Evolutionary conservation across 2,888 invertebrate species (phyloP), one percentile per base, ranked within the genome.

Genomic region (Drosophila peninsularis): DNA sequence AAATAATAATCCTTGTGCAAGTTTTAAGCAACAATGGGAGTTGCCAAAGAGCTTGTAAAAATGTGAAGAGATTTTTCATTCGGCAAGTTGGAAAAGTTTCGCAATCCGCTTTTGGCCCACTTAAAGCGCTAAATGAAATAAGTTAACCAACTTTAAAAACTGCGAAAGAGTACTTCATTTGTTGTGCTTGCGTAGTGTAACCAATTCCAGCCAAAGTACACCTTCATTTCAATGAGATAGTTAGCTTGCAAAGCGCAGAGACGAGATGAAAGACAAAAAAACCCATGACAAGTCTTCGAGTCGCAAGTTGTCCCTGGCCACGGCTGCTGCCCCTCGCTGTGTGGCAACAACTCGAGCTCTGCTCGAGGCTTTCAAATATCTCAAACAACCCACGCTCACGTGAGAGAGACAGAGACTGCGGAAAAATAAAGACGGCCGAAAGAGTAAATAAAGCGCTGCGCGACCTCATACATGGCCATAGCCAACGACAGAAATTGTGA

Each of bases 391-490:
- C 47, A 69, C 27, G 58, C 45, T 39, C 61, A 67, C 27, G 58
- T 27, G 45, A 32, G 21, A 60, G 55, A 58, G 44, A 62, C 50
- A 45, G 60, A 60, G 56, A 17, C 4, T 17, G 13, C 24, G 44
- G n/a, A 2, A 50, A 45, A 37, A 42, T 24, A 2, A 10, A 42
- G 21, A 30, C 13, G 19, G n/a, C 34, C n/a, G 2, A 32, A 36
- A 44, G 24, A 52, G 55, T 27, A 55, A 65, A 32, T 39, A 42
- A 53, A 45, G 10, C 42, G 37, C 37, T 55, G 63, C 71, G 37
- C 54, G 72, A 84, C 82, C 79, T 75, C 63, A 69, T 65, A 69
- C 72, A 75, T 62, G 75, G 63, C 55, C 41, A 71, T 3, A 24
- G 14, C 7, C 13, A 68, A 58, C 36, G 19, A 13, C 11, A 45